These are phyloP conservation scores for Falco concolor DNA, from an alignment of 2,797 vertebrate species.

Conservation along the genomic window DNA sequence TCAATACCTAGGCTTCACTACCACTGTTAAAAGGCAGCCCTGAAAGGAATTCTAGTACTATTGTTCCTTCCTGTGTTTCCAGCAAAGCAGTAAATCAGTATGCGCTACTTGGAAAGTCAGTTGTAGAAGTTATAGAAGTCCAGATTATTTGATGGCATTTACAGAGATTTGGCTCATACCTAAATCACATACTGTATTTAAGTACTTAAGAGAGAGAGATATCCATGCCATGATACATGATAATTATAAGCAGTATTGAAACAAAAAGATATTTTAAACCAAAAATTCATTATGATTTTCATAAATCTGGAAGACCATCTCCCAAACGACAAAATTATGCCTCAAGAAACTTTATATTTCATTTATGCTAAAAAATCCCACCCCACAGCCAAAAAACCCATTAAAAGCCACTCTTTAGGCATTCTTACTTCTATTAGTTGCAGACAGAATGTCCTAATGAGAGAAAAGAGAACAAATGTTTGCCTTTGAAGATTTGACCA, in stretches of 20 bases:
- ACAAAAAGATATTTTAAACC: neutral
- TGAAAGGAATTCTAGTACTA: neutral
- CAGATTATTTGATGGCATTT: conserved; percentile 21
- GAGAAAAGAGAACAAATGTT: neutral
- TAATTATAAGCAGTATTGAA: neutral
- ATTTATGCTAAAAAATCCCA: neutral
- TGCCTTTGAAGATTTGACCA: neutral
- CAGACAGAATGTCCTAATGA: neutral
- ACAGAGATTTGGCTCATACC: neutral
- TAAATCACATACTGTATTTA: neutral
- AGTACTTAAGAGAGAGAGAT: neutral
- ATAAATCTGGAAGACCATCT: neutral
- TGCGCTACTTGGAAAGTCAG: neutral
- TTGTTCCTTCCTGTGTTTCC: neutral
- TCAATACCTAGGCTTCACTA: neutral
- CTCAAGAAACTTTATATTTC: neutral
- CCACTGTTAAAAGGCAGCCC: neutral
- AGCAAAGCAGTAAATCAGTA: conserved; percentile 30
- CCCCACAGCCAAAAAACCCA: rapidly evolving
- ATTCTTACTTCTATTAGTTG: neutral
- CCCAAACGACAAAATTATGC: neutral
- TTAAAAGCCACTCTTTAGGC: neutral
- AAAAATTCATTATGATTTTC: neutral
- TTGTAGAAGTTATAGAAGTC: neutral
- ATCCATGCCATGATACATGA: neutral